phyloP scores from a whole-genome alignment of 2,888 invertebrate genomes.

The Cephus pulcher region DNA sequence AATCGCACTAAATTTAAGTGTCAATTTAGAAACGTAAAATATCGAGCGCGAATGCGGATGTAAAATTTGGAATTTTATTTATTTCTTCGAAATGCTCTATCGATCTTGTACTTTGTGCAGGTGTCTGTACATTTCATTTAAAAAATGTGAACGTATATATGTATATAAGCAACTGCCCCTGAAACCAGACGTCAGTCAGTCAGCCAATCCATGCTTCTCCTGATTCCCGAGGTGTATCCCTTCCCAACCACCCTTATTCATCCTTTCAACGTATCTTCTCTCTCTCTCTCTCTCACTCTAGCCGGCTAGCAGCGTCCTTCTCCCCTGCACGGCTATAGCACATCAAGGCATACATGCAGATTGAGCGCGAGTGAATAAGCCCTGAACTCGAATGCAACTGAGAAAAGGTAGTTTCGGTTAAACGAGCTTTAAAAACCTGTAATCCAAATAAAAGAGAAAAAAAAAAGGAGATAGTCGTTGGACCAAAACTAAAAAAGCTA shows the following conservation, averaged over 20 bases:
- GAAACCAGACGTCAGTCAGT: not conserved
- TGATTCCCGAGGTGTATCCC: not conserved
- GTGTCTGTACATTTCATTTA: too few species aligned
- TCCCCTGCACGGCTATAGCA: not conserved
- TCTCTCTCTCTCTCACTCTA: too few species aligned
- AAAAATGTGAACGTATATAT: not conserved
- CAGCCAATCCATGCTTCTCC: not conserved
- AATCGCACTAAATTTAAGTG: too few species aligned
- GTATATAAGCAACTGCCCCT: not conserved
- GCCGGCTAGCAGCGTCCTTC: not conserved
- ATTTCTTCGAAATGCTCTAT: too few species aligned
- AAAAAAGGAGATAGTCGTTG: not conserved
- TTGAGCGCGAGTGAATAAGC: not conserved
- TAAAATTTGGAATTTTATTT: too few species aligned
- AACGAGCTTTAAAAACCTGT: conserved; percentile 42
- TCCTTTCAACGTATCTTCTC: not conserved
- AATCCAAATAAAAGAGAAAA: conserved; percentile 17
- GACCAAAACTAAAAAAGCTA: not conserved
- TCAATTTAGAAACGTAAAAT: too few species aligned
- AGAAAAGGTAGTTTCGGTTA: conserved; percentile 38
- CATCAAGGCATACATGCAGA: not conserved
- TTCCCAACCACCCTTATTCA: not conserved
- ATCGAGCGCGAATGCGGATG: too few species aligned
- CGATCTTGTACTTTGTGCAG: too few species aligned
- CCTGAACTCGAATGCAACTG: conserved; percentile 30